phyloP scores from a whole-genome alignment of 2,797 vertebrate species.

The Orientallactaga sibirica region DNA sequence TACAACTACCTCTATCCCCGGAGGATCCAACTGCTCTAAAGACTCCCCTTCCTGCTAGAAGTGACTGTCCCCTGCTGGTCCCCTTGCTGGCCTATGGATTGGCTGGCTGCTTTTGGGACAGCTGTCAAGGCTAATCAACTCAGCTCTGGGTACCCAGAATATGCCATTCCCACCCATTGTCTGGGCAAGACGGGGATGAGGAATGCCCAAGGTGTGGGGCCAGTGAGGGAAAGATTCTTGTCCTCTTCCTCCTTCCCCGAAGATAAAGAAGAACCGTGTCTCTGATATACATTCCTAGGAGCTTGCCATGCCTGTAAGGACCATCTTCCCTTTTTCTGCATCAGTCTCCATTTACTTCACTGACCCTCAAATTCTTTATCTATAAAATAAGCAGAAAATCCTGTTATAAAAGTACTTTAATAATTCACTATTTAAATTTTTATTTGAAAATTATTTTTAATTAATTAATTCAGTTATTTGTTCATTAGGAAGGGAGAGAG shows the following conservation, averaged over 20 bases:
- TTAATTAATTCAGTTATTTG: too few relatives aligned
- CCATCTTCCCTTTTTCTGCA: background rate
- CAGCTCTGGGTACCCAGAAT: background rate
- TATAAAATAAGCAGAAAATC: background rate
- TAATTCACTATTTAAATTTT: background rate
- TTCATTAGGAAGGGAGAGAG: too few relatives aligned
- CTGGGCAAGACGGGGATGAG: background rate
- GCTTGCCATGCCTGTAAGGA: background rate
- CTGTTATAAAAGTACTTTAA: background rate
- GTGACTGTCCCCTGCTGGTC: background rate
- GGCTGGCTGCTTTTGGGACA: background rate
- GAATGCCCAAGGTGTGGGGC: background rate
- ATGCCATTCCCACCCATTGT: accelerated
- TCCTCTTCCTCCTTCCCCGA: background rate
- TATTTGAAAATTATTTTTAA: too few relatives aligned
- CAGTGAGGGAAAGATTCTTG: background rate
- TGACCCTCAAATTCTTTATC: background rate
- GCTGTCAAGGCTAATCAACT: background rate
- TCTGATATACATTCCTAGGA: background rate
- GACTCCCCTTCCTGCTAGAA: background rate
- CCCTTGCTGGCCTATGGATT: background rate
- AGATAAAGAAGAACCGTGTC: background rate
- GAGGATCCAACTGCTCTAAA: background rate
- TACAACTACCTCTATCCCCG: too few relatives aligned
- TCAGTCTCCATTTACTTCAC: background rate